These are phyloP conservation scores for Eurystomus gularis DNA, from an alignment of 2,113 vertebrate genomes.

Conservation along the genomic window DNA sequence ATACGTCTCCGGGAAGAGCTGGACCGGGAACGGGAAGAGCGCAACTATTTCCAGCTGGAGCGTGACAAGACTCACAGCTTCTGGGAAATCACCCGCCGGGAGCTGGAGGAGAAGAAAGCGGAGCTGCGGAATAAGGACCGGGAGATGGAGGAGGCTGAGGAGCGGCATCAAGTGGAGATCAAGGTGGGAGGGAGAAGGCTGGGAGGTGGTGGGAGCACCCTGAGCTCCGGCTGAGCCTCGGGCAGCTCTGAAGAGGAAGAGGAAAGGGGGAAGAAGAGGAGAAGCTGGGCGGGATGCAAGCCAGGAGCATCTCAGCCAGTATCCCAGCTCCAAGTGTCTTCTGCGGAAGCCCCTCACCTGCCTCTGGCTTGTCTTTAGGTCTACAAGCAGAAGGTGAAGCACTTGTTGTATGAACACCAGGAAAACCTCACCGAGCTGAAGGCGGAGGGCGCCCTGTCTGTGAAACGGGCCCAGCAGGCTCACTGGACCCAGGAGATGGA, in stretches of 20 bases:
- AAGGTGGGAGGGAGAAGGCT: conserved; percentile 73
- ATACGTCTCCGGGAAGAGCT: conserved; percentile 83
- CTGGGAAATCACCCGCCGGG: conserved; percentile 84
- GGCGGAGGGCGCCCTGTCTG: conserved; percentile 62
- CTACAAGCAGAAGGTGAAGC: conserved; percentile 96
- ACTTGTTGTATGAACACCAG: conserved; percentile 90
- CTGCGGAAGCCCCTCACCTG: neutral
- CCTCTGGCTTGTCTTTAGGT: conserved; percentile 52
- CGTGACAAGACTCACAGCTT: conserved; percentile 86
- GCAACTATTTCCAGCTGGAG: conserved; percentile 93
- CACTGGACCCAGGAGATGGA: conserved; percentile 76
- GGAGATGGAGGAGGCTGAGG: conserved; percentile 86
- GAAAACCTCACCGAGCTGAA: conserved; percentile 85
- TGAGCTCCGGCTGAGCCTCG: neutral
- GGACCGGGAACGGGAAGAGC: conserved; percentile 88
- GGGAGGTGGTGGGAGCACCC: too few relatives aligned
- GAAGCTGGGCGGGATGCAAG: neutral
- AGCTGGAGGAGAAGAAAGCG: conserved; percentile 84
- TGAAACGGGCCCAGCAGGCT: conserved; percentile 78
- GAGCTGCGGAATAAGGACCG: conserved; percentile 83
- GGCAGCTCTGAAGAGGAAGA: neutral
- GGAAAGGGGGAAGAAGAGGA: neutral
- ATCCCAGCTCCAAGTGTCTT: rapidly evolving
- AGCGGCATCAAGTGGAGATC: conserved; percentile 87
- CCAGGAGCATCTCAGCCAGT: neutral